Evolutionary conservation across 2,797 vertebrate species (phyloP), one percentile per base, ranked within the genome.

Genomic region (Liasis olivaceus): DNA sequence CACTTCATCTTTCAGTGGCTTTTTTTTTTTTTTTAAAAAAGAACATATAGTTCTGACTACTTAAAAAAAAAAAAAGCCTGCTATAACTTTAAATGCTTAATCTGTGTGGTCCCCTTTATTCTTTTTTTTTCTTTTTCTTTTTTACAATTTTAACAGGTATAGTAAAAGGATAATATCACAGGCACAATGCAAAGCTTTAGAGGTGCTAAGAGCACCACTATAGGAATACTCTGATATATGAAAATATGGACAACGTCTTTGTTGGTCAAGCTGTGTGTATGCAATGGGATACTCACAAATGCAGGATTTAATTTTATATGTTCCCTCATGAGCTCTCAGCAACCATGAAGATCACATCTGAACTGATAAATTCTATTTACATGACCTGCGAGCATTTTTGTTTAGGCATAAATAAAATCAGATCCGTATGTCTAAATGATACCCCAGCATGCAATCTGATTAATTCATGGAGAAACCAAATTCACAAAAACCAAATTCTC

Each of bases 371-470:
- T 24, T 31, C 15, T 72, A 42, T 72, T 89, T 72, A 8, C n/a
- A 72, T 59, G 42, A n/a, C 1, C 11, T 72, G 28, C 58, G 26
- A 85, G 5, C 24, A 8, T 1, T 89, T 66, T 22, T 64, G 5
- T 66, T 56, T 8, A 36, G 5, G 15, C 1, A 0, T 28, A 13
- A 87, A 13, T 3, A 3, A 31, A 69, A 87, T 51, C 92, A 92
- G 91, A 0, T 0, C 47, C 0, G 20, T 6, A 0, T n/a, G 5
- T 2, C n/a, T 54, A 69, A 51, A 14, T 12, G 1, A 28, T 0
- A 2, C 0, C 84, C 15, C 89, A 89, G 8, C 22, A 28, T 42
- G 6, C n/a, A 85, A 11, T 5, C 81, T 64, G n/a, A 63, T 26
- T 86, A 12, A 77, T 17, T 54, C n/a, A 26, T 62, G 87, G 58